A percentile compares a stretch with the other conserved stretches of the same genome.
Conservation (phyloP, 2,888 invertebrate species). For the Eupithecia abbreviata region DNA sequence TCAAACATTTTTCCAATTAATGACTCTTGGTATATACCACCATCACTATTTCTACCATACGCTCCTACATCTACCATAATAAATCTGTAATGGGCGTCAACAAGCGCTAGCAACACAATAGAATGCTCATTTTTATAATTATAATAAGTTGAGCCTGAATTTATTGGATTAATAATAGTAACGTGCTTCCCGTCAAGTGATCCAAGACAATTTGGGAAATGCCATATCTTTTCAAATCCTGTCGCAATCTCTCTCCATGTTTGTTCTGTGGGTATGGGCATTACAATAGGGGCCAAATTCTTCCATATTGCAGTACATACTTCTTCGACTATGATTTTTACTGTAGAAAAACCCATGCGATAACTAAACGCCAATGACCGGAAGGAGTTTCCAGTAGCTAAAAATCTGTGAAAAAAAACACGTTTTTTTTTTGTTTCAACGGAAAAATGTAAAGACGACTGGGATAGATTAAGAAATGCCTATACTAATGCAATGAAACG, state of each 20-base stretch:
- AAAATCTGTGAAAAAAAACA: slow-evolving; percentile 41
- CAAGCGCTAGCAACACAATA: slow-evolving; percentile 43
- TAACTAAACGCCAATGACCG: slow-evolving; percentile 48
- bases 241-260: slow-evolving; percentile 26
- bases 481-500: no score
- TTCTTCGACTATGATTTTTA: slow-evolving; percentile 48
- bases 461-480: no score
- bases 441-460: no score
- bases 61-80: slow-evolving; percentile 42
- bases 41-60: slow-evolving; percentile 46
- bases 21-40: slow-evolving; percentile 42
- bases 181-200: slow-evolving; percentile 13
- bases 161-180: slow-evolving; percentile 35
- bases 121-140: slow-evolving; percentile 45
- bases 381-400: slow-evolving; percentile 46
- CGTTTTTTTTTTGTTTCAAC: no score
- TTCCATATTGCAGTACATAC: slow-evolving; percentile 51
- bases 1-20: slow-evolving; percentile 44
- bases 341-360: slow-evolving; percentile 48
- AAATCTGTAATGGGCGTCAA: slow-evolving; percentile 45
- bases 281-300: slow-evolving; percentile 31
- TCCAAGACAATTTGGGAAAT: slow-evolving; percentile 28
- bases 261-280: slow-evolving; percentile 27
- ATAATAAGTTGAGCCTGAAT: slow-evolving; percentile 40
- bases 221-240: slow-evolving; percentile 28